These are phyloP conservation scores for Zalophus californianus DNA, from an alignment of 2,797 vertebrate genomes.

Conservation along the genomic window DNA sequence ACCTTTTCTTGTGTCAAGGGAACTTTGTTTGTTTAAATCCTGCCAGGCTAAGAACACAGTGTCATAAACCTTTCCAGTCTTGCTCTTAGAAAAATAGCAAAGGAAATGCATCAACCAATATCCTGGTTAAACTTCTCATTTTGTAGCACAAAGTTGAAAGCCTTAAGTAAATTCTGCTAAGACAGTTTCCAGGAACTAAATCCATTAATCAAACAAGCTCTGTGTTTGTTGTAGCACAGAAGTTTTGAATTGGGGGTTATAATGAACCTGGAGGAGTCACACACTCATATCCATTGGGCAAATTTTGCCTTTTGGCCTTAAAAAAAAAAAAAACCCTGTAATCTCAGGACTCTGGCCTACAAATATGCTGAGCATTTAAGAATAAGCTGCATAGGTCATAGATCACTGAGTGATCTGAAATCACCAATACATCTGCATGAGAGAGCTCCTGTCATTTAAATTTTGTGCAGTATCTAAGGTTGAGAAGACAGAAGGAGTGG, in stretches of 20 bases:
- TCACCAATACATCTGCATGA: not conserved
- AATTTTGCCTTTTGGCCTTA: conserved; percentile 1
- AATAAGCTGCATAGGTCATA: not conserved
- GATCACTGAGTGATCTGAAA: not conserved
- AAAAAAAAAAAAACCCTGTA: not conserved
- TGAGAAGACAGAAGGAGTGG: not conserved
- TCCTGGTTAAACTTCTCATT: conserved; percentile 66
- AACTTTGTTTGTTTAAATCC: conserved; percentile 68
- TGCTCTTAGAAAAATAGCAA: conserved; percentile 66
- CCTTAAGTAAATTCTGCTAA: conserved; percentile 70
- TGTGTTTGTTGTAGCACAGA: not conserved
- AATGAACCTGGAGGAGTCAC: not conserved
- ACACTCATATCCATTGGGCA: not conserved
- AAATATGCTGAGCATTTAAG: not conserved
- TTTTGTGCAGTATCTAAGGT: not conserved
- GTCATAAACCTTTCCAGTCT: conserved; percentile 58
- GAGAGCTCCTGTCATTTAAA: not conserved
- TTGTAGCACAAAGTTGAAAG: conserved; percentile 48
- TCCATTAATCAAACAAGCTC: conserved; percentile 61
- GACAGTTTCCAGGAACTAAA: conserved; percentile 59
- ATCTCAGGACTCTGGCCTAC: not conserved
- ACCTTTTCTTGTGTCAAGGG: conserved; percentile 49
- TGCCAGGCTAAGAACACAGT: conserved; percentile 38
- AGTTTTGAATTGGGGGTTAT: not conserved
- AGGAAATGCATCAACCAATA: conserved; percentile 60